Evolutionary conservation across 2,888 invertebrate genomes (phyloP).

Genomic region (Pomacea canaliculata): DNA sequence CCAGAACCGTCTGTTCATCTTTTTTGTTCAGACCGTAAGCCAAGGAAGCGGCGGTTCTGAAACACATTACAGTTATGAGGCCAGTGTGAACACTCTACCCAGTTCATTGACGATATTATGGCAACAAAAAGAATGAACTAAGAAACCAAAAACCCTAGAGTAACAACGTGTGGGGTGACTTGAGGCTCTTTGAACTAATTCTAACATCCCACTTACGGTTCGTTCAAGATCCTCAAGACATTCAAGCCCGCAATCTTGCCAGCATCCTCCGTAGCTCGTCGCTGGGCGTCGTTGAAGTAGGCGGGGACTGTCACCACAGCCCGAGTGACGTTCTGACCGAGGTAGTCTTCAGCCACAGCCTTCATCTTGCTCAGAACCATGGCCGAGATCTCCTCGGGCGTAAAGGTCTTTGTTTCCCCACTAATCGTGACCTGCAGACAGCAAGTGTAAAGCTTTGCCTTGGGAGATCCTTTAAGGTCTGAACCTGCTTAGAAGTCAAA

Average conservation of each 20-base stretch:
- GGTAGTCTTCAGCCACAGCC: slow-evolving; percentile 95
- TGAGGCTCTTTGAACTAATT: too few relatives aligned
- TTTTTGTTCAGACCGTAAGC: slow-evolving; percentile 96
- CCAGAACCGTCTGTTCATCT: slow-evolving; percentile 93
- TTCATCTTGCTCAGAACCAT: slow-evolving; percentile 99
- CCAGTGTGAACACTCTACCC: too few relatives aligned
- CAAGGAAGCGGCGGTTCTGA: slow-evolving; percentile 90
- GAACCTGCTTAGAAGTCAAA: too few relatives aligned
- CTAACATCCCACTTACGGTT: slow-evolving; percentile 80
- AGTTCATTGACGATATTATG: too few relatives aligned
- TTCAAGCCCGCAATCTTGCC: slow-evolving; percentile 92
- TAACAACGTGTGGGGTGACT: too few relatives aligned
- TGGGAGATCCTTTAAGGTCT: too few relatives aligned
- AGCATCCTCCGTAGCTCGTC: slow-evolving; percentile 98
- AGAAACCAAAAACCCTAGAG: too few relatives aligned
- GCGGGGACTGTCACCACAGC: slow-evolving; percentile 96
- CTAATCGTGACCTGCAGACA: slow-evolving; percentile 72
- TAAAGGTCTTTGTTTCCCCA: slow-evolving; percentile 81
- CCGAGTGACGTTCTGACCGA: slow-evolving; percentile 89
- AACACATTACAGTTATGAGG: slow-evolving; percentile 8
- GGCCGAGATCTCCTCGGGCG: slow-evolving; percentile 98
- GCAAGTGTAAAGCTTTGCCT: neutral
- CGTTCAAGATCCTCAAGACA: slow-evolving; percentile 97
- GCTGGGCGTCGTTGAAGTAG: slow-evolving; percentile 99
- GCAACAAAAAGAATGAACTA: too few relatives aligned